Conservation (phyloP, 2,797 vertebrate genomes). For the Geotria australis region DNA sequence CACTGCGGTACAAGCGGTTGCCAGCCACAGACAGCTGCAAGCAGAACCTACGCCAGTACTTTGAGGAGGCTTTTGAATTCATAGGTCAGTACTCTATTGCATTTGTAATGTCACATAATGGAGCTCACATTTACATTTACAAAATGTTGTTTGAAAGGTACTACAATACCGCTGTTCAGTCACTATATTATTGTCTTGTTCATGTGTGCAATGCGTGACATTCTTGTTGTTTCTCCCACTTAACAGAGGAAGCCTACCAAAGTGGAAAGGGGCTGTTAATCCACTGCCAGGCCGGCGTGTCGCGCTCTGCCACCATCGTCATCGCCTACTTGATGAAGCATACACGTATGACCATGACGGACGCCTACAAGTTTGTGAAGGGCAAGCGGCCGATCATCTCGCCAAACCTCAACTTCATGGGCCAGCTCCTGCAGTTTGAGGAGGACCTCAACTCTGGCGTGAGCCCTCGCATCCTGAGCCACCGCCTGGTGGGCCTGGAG, state of each 20-base stretch:
- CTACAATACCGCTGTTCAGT: too few species aligned
- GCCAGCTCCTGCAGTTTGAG: constrained; percentile 48
- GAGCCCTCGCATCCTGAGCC: constrained; percentile 42
- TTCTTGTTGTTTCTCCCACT: too few species aligned
- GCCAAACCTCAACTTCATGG: constrained; percentile 61
- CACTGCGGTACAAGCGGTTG: constrained; percentile 34
- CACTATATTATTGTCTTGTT: too few species aligned
- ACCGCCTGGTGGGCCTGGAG: constrained; percentile 38
- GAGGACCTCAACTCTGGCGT: constrained; percentile 44
- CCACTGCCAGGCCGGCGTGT: constrained; percentile 54
- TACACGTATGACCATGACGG: constrained; percentile 57
- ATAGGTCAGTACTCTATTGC: constrained; percentile 23
- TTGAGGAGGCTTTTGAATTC: constrained; percentile 54
- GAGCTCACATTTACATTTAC: too few species aligned
- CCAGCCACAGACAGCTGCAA: constrained; percentile 49
- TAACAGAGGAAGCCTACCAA: constrained; percentile 45
- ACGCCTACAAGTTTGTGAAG: constrained; percentile 48
- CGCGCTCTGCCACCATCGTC: constrained; percentile 44
- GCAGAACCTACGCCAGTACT: constrained; percentile 50
- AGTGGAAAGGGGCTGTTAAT: constrained; percentile 34
- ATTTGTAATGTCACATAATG: too few species aligned
- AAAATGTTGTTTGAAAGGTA: too few species aligned
- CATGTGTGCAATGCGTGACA: too few species aligned
- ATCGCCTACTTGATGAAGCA: constrained; percentile 68
- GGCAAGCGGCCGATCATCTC: constrained; percentile 40